Evolutionary conservation across 1,140 invertebrate species (phyloP), one percentile per base, ranked within the genome.

Genomic region (Drosophila watanabei): DNA sequence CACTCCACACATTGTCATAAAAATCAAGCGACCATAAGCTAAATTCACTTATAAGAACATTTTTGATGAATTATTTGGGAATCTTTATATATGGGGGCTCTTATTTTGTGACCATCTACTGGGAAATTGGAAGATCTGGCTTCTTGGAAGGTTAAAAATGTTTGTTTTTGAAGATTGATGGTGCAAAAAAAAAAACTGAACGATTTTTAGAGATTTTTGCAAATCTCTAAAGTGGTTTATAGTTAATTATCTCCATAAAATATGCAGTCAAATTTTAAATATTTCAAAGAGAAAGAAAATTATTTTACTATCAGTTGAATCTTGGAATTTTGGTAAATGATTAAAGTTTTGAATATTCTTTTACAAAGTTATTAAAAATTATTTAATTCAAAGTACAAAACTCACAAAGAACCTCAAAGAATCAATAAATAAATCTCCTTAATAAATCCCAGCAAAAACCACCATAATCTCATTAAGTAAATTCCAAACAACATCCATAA

Each of bases 1-100:
- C 62, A 43, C 51, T 43, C 24, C 69, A 54, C 52, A 41, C 32
- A 51, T 59, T 48, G 56, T 59, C 46, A 77, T 68, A 64, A 79
- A 77, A 79, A 41, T 49, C 66, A 72, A 61, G 64, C 75, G 32
- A 57, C 37, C 62, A 52, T 68, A 56, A 37, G 51, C 49, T 45
- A 65, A 57, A 65, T 63, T 75, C 52, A 73, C 66, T 69, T 75
- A 73, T 52, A 75, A 45, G 39, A 79, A 54, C 46, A 45, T 49
- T 70, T 79, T 63, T 45, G 37, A 79, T 69, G 64, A 79, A 62
- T 78, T 78, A 78, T 77, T 77, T 39, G 41, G 73, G 20, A 35
- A 59, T 59, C 46, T 33, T 45, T 56, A 48, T 72, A 39, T 48
- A 48, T 70, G 69, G 69, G 69, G 39, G 39, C 24, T 56, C 33